A percentile compares a stretch with the other conserved stretches of the same genome.
Evolutionary conservation across 2,888 invertebrate genomes (phyloP).

Genomic region (Pardosa pseudoannulata): DNA sequence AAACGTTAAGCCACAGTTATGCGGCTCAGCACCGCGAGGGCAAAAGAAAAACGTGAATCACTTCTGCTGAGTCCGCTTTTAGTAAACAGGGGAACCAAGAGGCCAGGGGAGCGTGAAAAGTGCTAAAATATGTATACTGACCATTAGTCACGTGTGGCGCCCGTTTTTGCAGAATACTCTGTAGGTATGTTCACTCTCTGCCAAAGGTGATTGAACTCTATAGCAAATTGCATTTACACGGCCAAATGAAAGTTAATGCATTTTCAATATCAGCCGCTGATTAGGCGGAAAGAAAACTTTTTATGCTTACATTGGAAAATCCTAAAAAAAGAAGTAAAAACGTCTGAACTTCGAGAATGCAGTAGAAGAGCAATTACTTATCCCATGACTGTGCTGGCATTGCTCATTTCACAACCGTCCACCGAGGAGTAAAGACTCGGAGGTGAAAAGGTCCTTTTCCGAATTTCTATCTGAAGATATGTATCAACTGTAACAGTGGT

Average conservation of each 20-base stretch:
- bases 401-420: too few species aligned
- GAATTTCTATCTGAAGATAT: too few species aligned
- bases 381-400: too few species aligned
- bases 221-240: slow-evolving; percentile 29
- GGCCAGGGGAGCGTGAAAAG: slow-evolving; percentile 49
- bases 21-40: neutral
- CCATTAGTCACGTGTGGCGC: slow-evolving; percentile 55
- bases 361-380: too few species aligned
- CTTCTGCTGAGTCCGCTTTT: neutral
- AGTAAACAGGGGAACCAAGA: neutral
- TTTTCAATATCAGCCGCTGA: slow-evolving; percentile 42
- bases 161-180: slow-evolving; percentile 48
- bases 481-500: too few species aligned
- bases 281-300: neutral
- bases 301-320: too few species aligned
- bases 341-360: too few species aligned
- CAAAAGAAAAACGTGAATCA: neutral
- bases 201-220: slow-evolving; percentile 64
- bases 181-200: slow-evolving; percentile 27
- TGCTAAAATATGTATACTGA: slow-evolving; percentile 64
- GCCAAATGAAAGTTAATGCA: slow-evolving; percentile 48
- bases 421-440: too few species aligned
- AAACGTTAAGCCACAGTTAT: neutral
- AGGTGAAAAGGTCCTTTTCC: too few species aligned
- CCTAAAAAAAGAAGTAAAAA: too few species aligned